Base-by-base conservation (phyloP, 2,888 invertebrate genomes). In the Cremastobaeus sp. region DNA sequence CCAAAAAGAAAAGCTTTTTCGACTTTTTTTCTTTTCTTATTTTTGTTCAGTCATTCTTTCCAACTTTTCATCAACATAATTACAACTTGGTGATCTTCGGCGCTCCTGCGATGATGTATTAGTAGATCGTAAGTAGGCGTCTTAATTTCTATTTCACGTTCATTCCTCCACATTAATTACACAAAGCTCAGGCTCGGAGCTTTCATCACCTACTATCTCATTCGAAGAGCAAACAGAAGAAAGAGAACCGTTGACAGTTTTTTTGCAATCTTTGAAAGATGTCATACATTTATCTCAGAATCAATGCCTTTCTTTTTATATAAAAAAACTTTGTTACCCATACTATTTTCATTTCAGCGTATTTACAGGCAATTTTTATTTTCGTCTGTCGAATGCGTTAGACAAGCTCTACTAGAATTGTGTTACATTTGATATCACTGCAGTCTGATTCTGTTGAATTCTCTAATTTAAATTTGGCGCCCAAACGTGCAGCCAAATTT, bases 41-140 rank as follows among this genome's bases (percentile, higher is more conserved):
- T 28, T 25, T 4, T 12, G 9, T 50, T 25, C 25, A 20, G 43
- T 35, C 15, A 30, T 28, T n/a, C n/a, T n/a, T n/a, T n/a, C n/a
- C n/a, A n/a, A n/a, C n/a, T n/a, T n/a, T n/a, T n/a, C n/a, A 52
- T 45, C 20, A 9, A 60, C 47, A 54, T 20, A 55, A 48, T 48
- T 55, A 50, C 35, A 70, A 43, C 55, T 70, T 57, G 50, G 34
- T 41, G 35, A 48, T 62, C 62, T 62, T 37, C 70, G 15, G 30
- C 37, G 41, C 17, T 52, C 32, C 71, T 64, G 59, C 59, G 41
- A 65, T 65, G 54, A 65, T 47, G 52, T 65, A 64, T 64, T 57
- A 64, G 54, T 65, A 72, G 71, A 50, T 71, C 65, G 71, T 71
- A 71, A 71, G 71, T 71, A 71, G 65, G 64, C 65, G 39, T 65